Base-by-base conservation (phyloP, 2,888 invertebrate species). In the Acanthosoma haemorrhoidale region DNA sequence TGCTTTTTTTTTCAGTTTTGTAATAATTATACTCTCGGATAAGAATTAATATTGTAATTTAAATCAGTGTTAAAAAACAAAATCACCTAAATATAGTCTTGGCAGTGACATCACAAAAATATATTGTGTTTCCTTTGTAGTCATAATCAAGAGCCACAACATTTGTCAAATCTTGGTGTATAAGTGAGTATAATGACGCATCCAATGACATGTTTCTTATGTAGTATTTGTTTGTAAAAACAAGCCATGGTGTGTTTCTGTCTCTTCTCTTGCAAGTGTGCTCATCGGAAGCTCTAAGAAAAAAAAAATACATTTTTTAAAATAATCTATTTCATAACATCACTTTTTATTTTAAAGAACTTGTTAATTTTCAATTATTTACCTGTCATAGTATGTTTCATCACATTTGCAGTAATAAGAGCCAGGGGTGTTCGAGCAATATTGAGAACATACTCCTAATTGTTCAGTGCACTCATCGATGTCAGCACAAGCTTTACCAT, bases 141-240 rank as follows among this genome's bases (percentile, higher is more conserved):
- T 98, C 96, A 77, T 94, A 96, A 79, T 99, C 98, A 57, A 99
- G 84, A 0, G 97, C 96, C 0, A 98, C 97, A 0, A 96, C 96
- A 79, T 97, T 98, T 83, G 95, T 91, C 21, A 98, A 85, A 78
- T 97, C 97, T 80, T 96, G 95, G 77, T 95, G 93, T 77, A 96
- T 88, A 15, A 96, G 83, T 77, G 88, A 91, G 79, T 96, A 96
- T 9, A 86, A 82, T 4, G 85, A 82, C 0, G 94, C 97, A 78
- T 97, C 96, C 0, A 88, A 85, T 0, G 96, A 93, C 88, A 99
- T 92, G 77, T 97, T 96, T 67, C 98, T 85, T 2, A 99, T 90
- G 80, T 99, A 99, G 80, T 98, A 98, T 78, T 96, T 95, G 79
- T 99, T 99, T 13, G 96, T 94, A 79, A 97, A 94, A 68, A 97